These are phyloP conservation scores for Silurus asotus DNA, from an alignment of 2,113 vertebrate species.

Conservation along the genomic window DNA sequence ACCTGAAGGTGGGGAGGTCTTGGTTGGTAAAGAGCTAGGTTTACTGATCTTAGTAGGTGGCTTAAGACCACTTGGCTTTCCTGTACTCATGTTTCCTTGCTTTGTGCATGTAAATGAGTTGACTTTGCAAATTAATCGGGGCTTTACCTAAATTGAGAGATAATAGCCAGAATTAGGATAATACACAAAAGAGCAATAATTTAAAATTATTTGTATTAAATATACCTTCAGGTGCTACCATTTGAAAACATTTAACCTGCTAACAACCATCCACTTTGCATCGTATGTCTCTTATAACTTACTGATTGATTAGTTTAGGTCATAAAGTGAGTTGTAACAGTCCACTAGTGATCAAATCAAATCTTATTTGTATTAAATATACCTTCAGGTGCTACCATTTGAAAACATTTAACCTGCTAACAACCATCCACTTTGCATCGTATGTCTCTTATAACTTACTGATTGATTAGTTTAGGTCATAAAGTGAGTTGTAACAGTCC, in stretches of 20 bases:
- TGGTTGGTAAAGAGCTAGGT: slow-evolving; percentile 73
- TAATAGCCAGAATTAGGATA: not conserved
- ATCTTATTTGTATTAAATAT: not conserved
- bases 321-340: no score
- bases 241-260: not conserved
- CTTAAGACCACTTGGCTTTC: slow-evolving; percentile 90
- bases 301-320: not conserved
- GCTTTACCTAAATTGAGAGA: slow-evolving; percentile 59
- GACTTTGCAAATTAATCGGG: slow-evolving; percentile 17
- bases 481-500: not conserved
- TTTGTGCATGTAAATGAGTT: slow-evolving; percentile 36
- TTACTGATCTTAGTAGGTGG: slow-evolving; percentile 88
- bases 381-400: not conserved
- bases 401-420: not conserved
- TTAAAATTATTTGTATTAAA: not conserved
- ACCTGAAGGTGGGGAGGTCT: slow-evolving; percentile 77
- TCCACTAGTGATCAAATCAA: not conserved
- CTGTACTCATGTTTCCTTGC: slow-evolving; percentile 76
- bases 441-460: not conserved
- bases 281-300: not conserved
- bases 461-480: not conserved
- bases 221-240: not conserved
- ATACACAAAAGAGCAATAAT: not conserved
- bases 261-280: not conserved
- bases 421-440: not conserved